These are phyloP conservation scores for Eulemur macaco DNA, from an alignment of 2,113 vertebrate genomes.

Conservation along the genomic window DNA sequence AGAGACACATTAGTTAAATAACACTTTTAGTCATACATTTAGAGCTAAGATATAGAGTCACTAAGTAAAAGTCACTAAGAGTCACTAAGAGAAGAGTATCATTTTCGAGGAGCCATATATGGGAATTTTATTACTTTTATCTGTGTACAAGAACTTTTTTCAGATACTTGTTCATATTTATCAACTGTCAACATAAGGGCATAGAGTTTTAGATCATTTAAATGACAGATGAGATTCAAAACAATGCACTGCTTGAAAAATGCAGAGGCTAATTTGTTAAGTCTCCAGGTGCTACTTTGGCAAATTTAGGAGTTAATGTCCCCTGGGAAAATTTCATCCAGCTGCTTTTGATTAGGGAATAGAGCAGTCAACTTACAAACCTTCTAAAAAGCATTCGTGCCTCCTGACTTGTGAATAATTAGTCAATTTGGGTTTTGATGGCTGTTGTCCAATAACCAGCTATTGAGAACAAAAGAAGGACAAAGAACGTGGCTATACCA, in stretches of 20 bases:
- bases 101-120: neutral
- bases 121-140: neutral
- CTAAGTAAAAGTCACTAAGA: neutral
- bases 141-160: slow-evolving; percentile 8
- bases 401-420: slow-evolving; percentile 53
- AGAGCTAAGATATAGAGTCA: too few species aligned
- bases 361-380: slow-evolving; percentile 36
- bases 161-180: neutral
- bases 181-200: neutral
- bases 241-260: slow-evolving; percentile 47
- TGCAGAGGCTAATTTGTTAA: neutral
- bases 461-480: neutral
- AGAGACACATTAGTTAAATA: neutral
- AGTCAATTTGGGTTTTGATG: slow-evolving; percentile 48
- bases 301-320: slow-evolving; percentile 53
- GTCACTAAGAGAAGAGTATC: neutral
- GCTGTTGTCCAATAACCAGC: neutral
- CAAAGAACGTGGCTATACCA: neutral
- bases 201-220: neutral
- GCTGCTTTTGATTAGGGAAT: slow-evolving; percentile 67
- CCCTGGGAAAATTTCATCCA: slow-evolving; percentile 41
- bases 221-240: slow-evolving; percentile 51
- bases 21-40: neutral
- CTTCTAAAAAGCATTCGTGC: slow-evolving; percentile 32
- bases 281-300: slow-evolving; percentile 32